Evolutionary conservation across 2,113 vertebrate species (phyloP).

Genomic region (Mesitornis unicolor): DNA sequence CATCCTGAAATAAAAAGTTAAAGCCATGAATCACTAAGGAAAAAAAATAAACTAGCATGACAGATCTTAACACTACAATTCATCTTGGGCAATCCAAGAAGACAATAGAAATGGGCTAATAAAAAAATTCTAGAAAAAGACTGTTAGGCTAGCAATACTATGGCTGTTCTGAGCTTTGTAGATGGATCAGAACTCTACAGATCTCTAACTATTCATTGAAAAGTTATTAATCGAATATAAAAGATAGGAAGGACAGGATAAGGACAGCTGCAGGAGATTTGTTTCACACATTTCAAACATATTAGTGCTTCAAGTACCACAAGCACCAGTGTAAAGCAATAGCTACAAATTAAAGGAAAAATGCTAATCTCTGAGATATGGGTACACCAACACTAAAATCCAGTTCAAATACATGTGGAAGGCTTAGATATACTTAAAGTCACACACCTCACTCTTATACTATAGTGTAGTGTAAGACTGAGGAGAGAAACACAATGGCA

Average conservation of each 20-base stretch:
- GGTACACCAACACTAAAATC: not conserved
- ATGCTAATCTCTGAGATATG: not conserved
- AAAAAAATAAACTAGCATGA: not conserved
- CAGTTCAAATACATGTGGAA: not conserved
- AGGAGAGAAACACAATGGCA: not conserved
- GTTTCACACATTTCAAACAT: not conserved
- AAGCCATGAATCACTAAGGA: not conserved
- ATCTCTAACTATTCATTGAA: not conserved
- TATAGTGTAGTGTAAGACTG: too few relatives aligned
- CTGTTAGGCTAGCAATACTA: not conserved
- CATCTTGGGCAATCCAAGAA: not conserved
- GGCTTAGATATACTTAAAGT: not conserved
- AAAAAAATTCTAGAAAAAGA: not conserved
- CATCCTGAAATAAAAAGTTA: slow-evolving; percentile 79
- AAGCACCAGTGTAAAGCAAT: not conserved
- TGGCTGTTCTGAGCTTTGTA: not conserved
- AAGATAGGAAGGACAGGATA: not conserved
- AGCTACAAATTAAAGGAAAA: not conserved
- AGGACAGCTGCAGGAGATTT: not conserved
- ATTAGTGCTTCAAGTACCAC: not conserved
- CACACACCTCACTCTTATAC: too few relatives aligned
- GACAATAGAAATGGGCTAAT: not conserved
- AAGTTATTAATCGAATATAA: not conserved
- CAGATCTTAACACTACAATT: not conserved
- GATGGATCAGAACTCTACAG: not conserved